Percentiles rank a stretch among this genome's conserved stretches.
Conservation (phyloP, 2,888 invertebrate genomes). For the Xestia sexstrigata region DNA sequence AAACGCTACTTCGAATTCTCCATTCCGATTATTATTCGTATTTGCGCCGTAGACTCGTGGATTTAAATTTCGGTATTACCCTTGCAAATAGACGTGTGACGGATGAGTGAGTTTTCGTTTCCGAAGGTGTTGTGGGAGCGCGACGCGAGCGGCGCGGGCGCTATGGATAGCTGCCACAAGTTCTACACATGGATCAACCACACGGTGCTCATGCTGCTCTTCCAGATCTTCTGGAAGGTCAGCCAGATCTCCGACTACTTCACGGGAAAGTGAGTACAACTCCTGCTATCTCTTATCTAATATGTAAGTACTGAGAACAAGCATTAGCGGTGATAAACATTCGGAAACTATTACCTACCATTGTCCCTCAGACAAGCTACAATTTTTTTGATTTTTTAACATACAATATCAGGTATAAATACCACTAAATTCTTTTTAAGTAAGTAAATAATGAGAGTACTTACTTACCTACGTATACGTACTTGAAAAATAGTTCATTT, state of each 20-base stretch:
- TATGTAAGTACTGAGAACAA: constrained; percentile 1
- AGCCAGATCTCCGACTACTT: constrained; percentile 88
- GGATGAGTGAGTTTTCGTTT: constrained; percentile 87
- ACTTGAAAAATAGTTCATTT: background rate
- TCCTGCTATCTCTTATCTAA: constrained; percentile 8
- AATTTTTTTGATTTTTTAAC: constrained; percentile 6
- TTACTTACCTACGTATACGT: too few species aligned
- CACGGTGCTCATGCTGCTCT: constrained; percentile 85
- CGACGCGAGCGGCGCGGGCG: constrained; percentile 77
- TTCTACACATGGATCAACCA: constrained; percentile 88
- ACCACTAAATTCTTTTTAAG: constrained; percentile 11
- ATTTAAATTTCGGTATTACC: constrained; percentile 67
- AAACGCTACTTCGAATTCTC: constrained; percentile 37
- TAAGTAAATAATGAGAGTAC: too few species aligned
- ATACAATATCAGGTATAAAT: constrained; percentile 8
- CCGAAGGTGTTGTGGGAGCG: constrained; percentile 84
- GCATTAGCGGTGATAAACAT: constrained; percentile 27
- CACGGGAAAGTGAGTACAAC: constrained; percentile 84
- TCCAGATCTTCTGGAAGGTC: constrained; percentile 89
- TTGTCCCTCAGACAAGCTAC: background rate
- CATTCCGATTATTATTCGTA: constrained; percentile 47
- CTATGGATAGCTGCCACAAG: constrained; percentile 88
- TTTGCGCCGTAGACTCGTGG: constrained; percentile 37
- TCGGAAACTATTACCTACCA: constrained; percentile 15
- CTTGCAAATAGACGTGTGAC: constrained; percentile 80